phyloP scores from a whole-genome alignment of 2,113 vertebrate genomes.

The Erythrolamprus reginae region DNA sequence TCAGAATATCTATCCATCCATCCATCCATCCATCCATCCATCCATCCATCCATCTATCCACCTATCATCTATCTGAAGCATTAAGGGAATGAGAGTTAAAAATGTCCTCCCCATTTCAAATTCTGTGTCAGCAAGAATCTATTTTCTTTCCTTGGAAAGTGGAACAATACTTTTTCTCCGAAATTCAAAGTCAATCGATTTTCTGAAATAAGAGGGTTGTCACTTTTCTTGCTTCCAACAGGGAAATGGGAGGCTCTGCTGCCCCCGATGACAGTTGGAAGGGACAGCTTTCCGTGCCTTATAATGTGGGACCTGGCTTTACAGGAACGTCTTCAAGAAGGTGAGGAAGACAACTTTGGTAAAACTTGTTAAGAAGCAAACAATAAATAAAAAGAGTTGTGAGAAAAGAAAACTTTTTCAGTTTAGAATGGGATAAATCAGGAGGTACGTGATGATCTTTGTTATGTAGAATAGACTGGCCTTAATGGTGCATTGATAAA shows the following conservation, averaged over 20 bases:
- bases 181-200: not conserved
- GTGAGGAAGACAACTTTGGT: conserved; percentile 60
- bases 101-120: not conserved
- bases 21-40: too few species aligned
- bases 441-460: not conserved
- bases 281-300: conserved; percentile 83
- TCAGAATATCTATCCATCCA: too few species aligned
- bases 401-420: not conserved
- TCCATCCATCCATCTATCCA: too few species aligned
- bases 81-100: not conserved
- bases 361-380: not conserved
- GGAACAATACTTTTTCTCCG: not conserved
- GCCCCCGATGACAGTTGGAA: conserved; percentile 83
- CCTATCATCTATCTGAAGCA: not conserved
- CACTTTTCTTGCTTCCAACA: conserved; percentile 48
- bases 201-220: not conserved
- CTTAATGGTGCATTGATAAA: too few species aligned
- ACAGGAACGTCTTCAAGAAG: conserved; percentile 61
- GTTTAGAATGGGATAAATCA: not conserved
- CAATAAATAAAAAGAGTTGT: not conserved
- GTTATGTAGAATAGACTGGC: too few species aligned
- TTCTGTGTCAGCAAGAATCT: not conserved
- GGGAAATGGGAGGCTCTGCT: conserved; percentile 82
- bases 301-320: conserved; percentile 88
- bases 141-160: not conserved